A percentile compares a stretch with the other conserved stretches of the same genome.
Conservation (phyloP, 2,888 invertebrate genomes). For the Tipula lateralis region DNA sequence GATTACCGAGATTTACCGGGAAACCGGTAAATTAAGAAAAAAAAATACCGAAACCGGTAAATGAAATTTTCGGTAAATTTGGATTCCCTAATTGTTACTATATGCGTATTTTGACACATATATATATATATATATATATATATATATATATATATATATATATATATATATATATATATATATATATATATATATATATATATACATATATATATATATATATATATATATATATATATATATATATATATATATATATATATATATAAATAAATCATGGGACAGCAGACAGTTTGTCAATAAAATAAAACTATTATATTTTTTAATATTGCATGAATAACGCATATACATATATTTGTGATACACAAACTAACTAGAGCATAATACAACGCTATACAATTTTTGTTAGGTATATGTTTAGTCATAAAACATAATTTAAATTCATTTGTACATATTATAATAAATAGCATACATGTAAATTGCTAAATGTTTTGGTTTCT, state of each 20-base stretch:
- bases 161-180: conserved; percentile 25
- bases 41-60: too few species aligned
- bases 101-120: too few species aligned
- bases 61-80: too few species aligned
- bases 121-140: neutral
- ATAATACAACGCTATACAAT: neutral
- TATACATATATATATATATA: neutral
- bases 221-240: conserved; percentile 26
- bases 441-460: neutral
- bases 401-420: neutral
- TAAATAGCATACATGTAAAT: neutral
- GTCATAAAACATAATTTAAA: neutral
- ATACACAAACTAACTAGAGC: neutral
- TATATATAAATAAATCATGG: neutral
- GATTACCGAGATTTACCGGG: too few species aligned
- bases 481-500: neutral
- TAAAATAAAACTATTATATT: neutral
- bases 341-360: neutral
- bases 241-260: conserved; percentile 26
- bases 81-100: too few species aligned
- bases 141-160: conserved; percentile 25
- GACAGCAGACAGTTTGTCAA: neutral
- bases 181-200: conserved; percentile 26
- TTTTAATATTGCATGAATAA: neutral
- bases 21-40: too few species aligned